phyloP scores from a whole-genome alignment of 1,140 invertebrate species.

The Ceratosolen fusciceps region DNA sequence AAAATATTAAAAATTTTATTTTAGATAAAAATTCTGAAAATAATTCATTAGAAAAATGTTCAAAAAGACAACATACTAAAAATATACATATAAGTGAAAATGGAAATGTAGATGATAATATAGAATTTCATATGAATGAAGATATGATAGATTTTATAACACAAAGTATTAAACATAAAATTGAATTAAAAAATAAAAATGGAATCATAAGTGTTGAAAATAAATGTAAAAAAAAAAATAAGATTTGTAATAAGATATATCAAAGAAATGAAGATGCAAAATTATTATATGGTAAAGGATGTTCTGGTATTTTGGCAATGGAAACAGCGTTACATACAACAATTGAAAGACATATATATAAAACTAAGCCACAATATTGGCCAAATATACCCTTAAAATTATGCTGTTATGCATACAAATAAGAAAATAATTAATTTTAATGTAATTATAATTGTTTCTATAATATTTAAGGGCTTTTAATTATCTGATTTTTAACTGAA shows the following conservation, averaged over 20 bases:
- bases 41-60: neutral
- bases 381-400: conserved; percentile 81
- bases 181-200: conserved; percentile 67
- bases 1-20: conserved; percentile 63
- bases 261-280: conserved; percentile 66
- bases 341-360: conserved; percentile 77
- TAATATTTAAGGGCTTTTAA: too few relatives aligned
- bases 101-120: conserved; percentile 55
- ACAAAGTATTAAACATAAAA: conserved; percentile 74
- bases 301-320: conserved; percentile 80
- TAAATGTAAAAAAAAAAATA: conserved; percentile 51
- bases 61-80: conserved; percentile 19
- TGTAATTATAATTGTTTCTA: too few relatives aligned
- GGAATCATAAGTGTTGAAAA: conserved; percentile 54
- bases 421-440: too few relatives aligned
- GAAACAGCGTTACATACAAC: conserved; percentile 80
- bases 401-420: neutral
- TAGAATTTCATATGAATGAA: conserved; percentile 76
- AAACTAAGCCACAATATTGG: conserved; percentile 78
- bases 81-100: conserved; percentile 13
- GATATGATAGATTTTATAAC: conserved; percentile 78
- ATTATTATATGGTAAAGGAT: conserved; percentile 75
- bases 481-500: too few relatives aligned
- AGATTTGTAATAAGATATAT: conserved; percentile 53
- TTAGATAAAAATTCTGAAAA: conserved; percentile 41